Base-by-base conservation (phyloP, 2,797 vertebrate genomes). In the Oreochromis mossambicus region DNA sequence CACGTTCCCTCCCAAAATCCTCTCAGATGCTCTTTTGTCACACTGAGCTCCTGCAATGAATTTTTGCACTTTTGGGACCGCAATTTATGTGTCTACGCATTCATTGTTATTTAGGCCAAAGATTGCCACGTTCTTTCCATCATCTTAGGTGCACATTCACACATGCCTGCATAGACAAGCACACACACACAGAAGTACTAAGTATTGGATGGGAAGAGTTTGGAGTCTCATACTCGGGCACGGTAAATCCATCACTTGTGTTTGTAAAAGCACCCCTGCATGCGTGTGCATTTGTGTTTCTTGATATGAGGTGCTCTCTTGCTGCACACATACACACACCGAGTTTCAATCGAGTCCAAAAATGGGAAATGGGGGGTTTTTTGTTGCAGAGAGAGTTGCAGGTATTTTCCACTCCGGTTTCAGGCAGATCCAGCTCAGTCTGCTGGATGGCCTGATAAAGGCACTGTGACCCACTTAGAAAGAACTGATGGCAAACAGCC, bases 371-470 rank as follows among this genome's bases (percentile, higher is more conserved):
- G 19, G 46, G 19, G 46, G 1, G 0, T 0, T 29, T 73, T 85
- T 83, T 87, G 68, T 86, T 80, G 24, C n/a, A 43, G 81, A 88
- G 38, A 46, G 38, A 81, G 54, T 84, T 89, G 77, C 85, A 91
- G 88, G 89, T 91, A 93, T 94, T 94, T 93, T 94, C 87, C 89
- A 88, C 83, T 91, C 82, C 56, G 17, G 73, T 85, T 84, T 15
- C 54, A 80, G 51, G 68, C 73, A 61, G 83, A 79, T 86, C 79
- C 86, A 85, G 68, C 43, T 79, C 79, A n/a, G 77, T 81, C 80
- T 90, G 79, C 54, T 89, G 87, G 81, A 87, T 80, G 86, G 29
- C 29, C 80, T 76, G 81, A 87, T 66, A 63, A 73, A 88, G 82
- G 75, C 50, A 26, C 68, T 70, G 55, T 91, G 88, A 90, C 89